Conservation (phyloP, 2,797 vertebrate species). For the Potorous gilbertii region DNA sequence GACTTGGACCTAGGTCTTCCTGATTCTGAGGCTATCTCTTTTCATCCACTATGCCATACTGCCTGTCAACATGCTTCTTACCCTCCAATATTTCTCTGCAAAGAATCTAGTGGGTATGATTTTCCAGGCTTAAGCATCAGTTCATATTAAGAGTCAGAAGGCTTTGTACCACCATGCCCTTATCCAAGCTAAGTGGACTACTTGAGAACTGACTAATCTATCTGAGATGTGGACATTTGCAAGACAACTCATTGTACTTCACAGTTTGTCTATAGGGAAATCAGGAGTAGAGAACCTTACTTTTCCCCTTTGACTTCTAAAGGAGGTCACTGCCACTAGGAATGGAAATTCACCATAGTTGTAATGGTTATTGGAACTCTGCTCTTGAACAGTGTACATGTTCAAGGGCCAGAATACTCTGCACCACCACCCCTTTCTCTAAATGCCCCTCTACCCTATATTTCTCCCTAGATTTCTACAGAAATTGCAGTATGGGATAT, state of each 20-base stretch:
- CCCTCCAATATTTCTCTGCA: not conserved
- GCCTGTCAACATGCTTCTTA: not conserved
- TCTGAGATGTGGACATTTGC: not conserved
- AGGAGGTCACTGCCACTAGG: not conserved
- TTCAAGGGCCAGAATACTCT: not conserved
- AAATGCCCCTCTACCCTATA: not conserved
- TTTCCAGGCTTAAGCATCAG: not conserved
- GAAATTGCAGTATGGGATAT: not conserved
- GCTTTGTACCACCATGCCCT: not conserved
- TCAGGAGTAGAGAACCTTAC: not conserved
- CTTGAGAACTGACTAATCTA: not conserved
- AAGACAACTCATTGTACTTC: not conserved
- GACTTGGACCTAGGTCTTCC: not conserved
- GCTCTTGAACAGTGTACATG: not conserved
- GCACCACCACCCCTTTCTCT: not conserved
- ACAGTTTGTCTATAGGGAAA: not conserved
- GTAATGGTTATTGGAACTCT: rapidly evolving
- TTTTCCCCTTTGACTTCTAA: not conserved
- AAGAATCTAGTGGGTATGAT: not conserved
- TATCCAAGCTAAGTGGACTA: not conserved
- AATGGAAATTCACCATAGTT: not conserved
- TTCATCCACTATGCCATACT: not conserved
- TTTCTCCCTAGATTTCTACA: not conserved
- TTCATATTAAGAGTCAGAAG: not conserved
- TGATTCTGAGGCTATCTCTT: not conserved